Evolutionary conservation across 2,797 vertebrate species (phyloP), one percentile per base, ranked within the genome.

Genomic region (Eulemur rubriventer): DNA sequence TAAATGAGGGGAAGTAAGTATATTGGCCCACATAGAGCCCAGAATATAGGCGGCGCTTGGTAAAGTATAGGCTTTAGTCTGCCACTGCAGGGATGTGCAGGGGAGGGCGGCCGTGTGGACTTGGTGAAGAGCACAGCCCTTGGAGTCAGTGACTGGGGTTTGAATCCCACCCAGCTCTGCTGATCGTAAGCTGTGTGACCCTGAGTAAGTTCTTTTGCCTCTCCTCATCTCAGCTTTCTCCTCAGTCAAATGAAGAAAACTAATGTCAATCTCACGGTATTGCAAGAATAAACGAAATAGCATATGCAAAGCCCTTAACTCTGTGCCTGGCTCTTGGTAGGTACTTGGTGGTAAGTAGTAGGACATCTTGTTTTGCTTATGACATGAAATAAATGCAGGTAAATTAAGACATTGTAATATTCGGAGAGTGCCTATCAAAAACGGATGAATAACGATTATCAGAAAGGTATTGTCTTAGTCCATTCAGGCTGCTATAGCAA

Each of bases 21-120:
- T 13, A 2, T 22, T 22, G 24, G 20, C 72, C 41, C 18, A 22
- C 41, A 35, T 9, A n/a, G 43, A 14, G 46, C n/a, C 61, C 57
- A 33, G 76, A 43, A 7, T 43, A 0, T 0, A 4, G 61, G 3
- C 28, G 41, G 13, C 38, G 14, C 43, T 59, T 4, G 5, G 3
- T 17, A 18, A 9, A 46, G 55, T 1, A 1, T 9, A 46, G n/a
- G n/a, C 11, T n/a, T 26, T 13, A 14, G 24, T 70, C 7, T 0
- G 33, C 38, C 79, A 28, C 41, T 7, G 16, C 26, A 73, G 57
- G 41, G 61, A 24, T 7, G 5, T 24, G 41, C 38, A 30, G 52
- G 17, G 48, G 18, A 0, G 4, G 61, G 35, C 8, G 30, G 41
- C 38, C 0, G 2, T 2, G 4, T 43, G 61, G 61, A 41, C 78